Conservation (phyloP, 2,113 vertebrate genomes). For the Malurus melanocephalus region DNA sequence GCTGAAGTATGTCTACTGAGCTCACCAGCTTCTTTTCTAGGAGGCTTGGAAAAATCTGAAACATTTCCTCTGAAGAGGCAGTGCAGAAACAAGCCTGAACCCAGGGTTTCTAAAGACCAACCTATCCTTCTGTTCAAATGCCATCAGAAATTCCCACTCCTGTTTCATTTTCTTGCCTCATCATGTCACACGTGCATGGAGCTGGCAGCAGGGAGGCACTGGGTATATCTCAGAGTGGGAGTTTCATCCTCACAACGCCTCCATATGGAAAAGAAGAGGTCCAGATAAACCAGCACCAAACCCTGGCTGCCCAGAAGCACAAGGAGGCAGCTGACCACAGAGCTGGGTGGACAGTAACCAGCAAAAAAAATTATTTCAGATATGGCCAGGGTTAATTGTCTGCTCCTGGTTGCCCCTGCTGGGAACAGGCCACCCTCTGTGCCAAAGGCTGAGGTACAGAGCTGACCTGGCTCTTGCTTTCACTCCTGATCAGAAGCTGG, state of each 20-base stretch:
- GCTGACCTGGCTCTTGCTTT: background rate
- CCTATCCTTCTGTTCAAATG: background rate
- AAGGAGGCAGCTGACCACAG: background rate
- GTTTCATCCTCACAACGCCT: background rate
- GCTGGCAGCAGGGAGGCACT: background rate
- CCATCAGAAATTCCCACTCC: background rate
- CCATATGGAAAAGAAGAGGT: background rate
- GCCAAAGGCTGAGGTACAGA: background rate
- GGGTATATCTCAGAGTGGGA: background rate
- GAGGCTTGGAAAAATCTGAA: background rate
- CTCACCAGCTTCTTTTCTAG: background rate
- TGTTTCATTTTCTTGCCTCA: background rate
- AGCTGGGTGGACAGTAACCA: accelerated
- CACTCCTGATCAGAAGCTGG: background rate
- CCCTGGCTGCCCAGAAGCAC: background rate
- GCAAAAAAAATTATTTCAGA: background rate
- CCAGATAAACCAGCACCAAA: background rate
- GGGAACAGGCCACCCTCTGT: background rate
- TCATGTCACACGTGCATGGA: accelerated
- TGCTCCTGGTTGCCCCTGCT: background rate
- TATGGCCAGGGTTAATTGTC: background rate
- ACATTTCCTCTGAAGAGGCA: background rate
- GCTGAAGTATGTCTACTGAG: accelerated
- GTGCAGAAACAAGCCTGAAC: background rate
- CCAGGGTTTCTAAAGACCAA: background rate